These are phyloP conservation scores for Coreoperca whiteheadi DNA, from an alignment of 2,113 vertebrate genomes.

Conservation along the genomic window DNA sequence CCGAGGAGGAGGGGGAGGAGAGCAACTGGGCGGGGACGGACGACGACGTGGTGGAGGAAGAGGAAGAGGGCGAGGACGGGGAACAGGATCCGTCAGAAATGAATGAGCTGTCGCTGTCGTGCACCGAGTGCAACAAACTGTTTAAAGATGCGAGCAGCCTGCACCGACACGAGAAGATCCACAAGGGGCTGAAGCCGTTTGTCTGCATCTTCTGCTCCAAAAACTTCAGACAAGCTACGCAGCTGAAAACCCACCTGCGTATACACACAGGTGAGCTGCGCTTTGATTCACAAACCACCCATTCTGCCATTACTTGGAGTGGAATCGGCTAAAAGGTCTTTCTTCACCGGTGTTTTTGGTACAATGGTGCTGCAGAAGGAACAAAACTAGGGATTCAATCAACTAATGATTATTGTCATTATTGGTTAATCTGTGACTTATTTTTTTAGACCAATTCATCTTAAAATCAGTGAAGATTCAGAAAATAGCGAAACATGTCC, in stretches of 20 bases:
- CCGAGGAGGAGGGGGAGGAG: conserved; percentile 72
- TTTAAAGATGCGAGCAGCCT: conserved; percentile 97
- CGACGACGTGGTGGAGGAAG: conserved; percentile 57
- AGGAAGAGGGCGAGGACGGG: conserved; percentile 81
- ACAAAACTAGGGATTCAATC: no score
- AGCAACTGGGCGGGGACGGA: conserved; percentile 76
- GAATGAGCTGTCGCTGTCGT: conserved; percentile 81
- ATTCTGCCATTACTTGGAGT: no score
- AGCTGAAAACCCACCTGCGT: conserved; percentile 97
- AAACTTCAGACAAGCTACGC: conserved; percentile 96
- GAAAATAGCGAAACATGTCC: no score
- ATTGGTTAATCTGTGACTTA: no score
- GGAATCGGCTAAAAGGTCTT: no score
- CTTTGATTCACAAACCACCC: not conserved
- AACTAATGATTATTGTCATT: no score
- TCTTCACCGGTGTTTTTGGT: no score
- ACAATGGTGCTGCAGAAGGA: no score
- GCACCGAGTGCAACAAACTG: conserved; percentile 91
- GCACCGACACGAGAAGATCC: conserved; percentile 95
- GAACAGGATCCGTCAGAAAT: conserved; percentile 51
- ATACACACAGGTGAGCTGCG: conserved; percentile 93
- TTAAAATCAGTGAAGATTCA: no score
- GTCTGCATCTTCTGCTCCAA: conserved; percentile 96
- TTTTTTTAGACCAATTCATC: no score
- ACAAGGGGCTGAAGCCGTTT: conserved; percentile 96